Conservation (phyloP, 1,140 invertebrate species). For the Neocloeon triangulifer region DNA sequence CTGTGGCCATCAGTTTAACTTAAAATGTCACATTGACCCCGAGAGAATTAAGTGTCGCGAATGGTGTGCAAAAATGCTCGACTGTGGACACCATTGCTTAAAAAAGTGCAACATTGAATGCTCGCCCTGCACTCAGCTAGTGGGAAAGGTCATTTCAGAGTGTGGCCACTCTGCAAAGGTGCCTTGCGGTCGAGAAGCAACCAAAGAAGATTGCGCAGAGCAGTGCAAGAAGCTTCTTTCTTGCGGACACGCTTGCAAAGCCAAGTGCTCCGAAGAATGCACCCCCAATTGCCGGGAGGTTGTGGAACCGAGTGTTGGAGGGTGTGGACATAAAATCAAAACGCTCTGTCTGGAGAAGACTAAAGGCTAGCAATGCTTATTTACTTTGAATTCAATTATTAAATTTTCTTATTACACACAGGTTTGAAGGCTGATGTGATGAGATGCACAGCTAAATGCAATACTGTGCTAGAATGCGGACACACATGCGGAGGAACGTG, state of each 20-base stretch:
- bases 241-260: constrained; percentile 21
- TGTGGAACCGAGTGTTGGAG: constrained; percentile 9
- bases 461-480: constrained; percentile 21
- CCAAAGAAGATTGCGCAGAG: no score
- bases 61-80: neutral
- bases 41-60: neutral
- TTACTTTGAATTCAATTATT: no score
- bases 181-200: no score
- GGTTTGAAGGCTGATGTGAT: neutral
- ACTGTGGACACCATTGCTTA: constrained; percentile 19
- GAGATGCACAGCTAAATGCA: constrained; percentile 22
- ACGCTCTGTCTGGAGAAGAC: constrained; percentile 15
- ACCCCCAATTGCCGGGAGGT: constrained; percentile 14
- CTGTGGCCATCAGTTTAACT: neutral
- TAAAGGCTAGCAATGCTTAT: neutral
- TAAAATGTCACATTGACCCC: neutral
- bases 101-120: constrained; percentile 21
- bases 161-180: no score
- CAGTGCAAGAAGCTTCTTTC: no score
- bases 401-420: neutral
- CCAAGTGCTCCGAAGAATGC: constrained; percentile 17
- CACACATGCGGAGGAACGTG: constrained; percentile 34
- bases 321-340: constrained; percentile 20
- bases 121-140: constrained; percentile 20
- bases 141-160: no score